A percentile compares a stretch with the other conserved stretches of the same genome.
phyloP scores from a whole-genome alignment of 2,888 invertebrate species.

The Onthophagus sagittarius region DNA sequence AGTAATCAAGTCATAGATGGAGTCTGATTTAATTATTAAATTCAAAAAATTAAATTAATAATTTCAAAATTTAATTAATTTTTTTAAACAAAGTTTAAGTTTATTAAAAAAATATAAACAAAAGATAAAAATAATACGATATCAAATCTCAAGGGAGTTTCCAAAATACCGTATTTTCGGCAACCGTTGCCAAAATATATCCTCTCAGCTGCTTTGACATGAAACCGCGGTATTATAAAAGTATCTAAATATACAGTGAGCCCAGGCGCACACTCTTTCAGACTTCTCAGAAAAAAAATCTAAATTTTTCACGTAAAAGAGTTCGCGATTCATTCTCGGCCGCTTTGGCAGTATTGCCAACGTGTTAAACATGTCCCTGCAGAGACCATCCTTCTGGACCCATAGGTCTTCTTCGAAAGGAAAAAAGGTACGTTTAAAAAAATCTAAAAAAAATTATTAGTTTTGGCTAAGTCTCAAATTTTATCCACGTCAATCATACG shows the following conservation, averaged over 20 bases:
- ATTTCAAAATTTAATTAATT: too few species aligned
- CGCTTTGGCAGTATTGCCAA: conserved; percentile 28
- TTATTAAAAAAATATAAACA: neutral
- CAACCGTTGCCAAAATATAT: neutral
- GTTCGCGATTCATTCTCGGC: neutral
- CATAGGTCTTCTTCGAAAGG: conserved; percentile 43
- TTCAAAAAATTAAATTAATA: too few species aligned
- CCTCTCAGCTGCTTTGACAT: neutral
- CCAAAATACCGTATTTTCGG: neutral
- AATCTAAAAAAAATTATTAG: neutral
- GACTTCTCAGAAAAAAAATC: conserved; percentile 37
- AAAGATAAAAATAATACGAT: neutral
- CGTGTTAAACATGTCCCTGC: conserved; percentile 52
- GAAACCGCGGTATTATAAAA: conserved; percentile 34
- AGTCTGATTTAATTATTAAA: too few species aligned
- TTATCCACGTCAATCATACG: neutral
- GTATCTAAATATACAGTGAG: conserved; percentile 44
- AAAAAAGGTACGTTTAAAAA: neutral
- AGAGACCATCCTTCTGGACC: conserved; percentile 63
- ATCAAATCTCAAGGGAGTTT: neutral
- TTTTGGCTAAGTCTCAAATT: neutral
- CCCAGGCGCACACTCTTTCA: conserved; percentile 43
- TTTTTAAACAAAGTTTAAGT: too few species aligned
- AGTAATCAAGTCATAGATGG: too few species aligned
- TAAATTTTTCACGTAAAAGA: conserved; percentile 26